These are phyloP conservation scores for Uloborus diversus DNA, from an alignment of 1,140 invertebrate species.

Conservation along the genomic window DNA sequence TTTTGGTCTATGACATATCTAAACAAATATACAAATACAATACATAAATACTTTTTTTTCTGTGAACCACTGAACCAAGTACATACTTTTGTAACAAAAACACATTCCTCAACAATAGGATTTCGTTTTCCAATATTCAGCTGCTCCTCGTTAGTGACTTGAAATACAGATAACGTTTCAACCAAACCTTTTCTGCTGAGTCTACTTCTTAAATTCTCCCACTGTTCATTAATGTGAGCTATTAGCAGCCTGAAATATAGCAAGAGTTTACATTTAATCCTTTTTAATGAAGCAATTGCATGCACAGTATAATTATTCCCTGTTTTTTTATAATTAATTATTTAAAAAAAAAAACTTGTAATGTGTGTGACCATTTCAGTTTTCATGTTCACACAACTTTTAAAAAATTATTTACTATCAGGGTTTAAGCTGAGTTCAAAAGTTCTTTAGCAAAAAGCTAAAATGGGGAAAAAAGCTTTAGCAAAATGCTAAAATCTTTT, in stretches of 20 bases:
- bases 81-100: constrained; percentile 55
- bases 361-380: too few relatives aligned
- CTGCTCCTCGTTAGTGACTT: constrained; percentile 64
- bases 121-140: constrained; percentile 38
- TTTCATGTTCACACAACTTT: too few relatives aligned
- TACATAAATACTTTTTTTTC: neutral
- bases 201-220: constrained; percentile 58
- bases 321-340: too few relatives aligned
- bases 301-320: too few relatives aligned
- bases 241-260: constrained; percentile 61
- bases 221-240: constrained; percentile 63
- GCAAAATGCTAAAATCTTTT: too few relatives aligned
- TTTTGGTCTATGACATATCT: too few relatives aligned
- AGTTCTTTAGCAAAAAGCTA: too few relatives aligned
- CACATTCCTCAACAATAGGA: constrained; percentile 45
- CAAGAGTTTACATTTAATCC: neutral
- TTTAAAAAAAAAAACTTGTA: too few relatives aligned
- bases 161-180: constrained; percentile 63
- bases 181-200: constrained; percentile 62
- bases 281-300: too few relatives aligned
- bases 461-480: too few relatives aligned
- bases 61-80: neutral
- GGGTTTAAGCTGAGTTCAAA: too few relatives aligned
- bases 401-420: too few relatives aligned
- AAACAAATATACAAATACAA: neutral